Evolutionary conservation across 2,113 vertebrate species (phyloP).

Genomic region (Daubentonia madagascariensis): DNA sequence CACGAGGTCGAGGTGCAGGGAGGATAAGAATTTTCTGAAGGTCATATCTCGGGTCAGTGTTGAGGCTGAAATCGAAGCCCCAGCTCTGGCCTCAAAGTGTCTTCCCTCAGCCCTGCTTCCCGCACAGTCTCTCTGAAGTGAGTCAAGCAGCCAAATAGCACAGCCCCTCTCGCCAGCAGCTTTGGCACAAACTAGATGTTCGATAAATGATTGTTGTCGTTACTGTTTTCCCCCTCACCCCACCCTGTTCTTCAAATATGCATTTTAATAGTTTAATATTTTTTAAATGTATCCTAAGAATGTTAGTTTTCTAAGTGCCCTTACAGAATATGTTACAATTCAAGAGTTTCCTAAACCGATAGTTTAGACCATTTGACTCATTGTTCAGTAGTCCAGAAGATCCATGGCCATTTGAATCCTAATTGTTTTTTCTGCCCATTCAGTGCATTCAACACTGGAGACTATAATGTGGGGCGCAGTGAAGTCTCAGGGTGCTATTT

Average conservation of each 20-base stretch:
- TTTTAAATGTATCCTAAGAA: not conserved
- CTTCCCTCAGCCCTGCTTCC: too few relatives aligned
- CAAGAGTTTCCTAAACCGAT: not conserved
- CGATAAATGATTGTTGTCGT: not conserved
- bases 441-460: not conserved
- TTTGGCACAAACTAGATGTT: not conserved
- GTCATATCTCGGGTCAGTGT: not conserved
- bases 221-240: not conserved
- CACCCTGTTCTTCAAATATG: not conserved
- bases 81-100: not conserved
- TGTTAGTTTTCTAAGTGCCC: not conserved
- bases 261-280: not conserved
- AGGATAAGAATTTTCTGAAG: not conserved
- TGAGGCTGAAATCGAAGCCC: not conserved
- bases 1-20: not conserved
- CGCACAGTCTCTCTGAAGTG: too few relatives aligned
- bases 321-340: not conserved
- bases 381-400: not conserved
- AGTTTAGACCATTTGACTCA: not conserved
- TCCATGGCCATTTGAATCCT: not conserved
- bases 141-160: not conserved
- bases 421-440: not conserved
- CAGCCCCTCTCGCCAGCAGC: not conserved
- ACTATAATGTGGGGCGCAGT: accelerated
- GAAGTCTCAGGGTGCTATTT: not conserved